A percentile compares a stretch with the other conserved stretches of the same genome.
These are phyloP conservation scores for Mylabris phalerata DNA, from an alignment of 1,140 invertebrate species.

Conservation along the genomic window DNA sequence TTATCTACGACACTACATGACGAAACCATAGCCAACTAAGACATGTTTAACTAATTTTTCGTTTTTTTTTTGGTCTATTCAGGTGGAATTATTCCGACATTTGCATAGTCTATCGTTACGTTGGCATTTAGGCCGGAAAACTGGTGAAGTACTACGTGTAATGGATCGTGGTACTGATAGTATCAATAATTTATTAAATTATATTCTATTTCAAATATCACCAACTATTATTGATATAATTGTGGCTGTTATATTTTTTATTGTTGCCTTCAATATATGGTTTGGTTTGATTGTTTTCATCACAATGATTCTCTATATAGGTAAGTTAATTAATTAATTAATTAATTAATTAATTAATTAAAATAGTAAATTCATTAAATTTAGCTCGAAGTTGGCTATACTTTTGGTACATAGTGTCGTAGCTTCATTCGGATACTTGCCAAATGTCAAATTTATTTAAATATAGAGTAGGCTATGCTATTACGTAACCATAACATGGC, in stretches of 20 bases:
- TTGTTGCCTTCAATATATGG: conserved; percentile 81
- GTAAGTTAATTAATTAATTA: conserved; percentile 52
- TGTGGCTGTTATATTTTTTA: conserved; percentile 87
- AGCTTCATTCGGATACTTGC: no score
- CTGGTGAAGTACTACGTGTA: conserved; percentile 87
- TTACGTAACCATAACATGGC: background rate
- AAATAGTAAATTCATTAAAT: no score
- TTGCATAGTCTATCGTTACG: conserved; percentile 76
- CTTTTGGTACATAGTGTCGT: no score
- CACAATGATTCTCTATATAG: conserved; percentile 88
- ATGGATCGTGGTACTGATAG: conserved; percentile 95
- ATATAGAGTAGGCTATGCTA: background rate
- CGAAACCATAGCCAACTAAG: no score
- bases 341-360: background rate
- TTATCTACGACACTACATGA: conserved; percentile 1
- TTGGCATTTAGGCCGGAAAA: conserved; percentile 91
- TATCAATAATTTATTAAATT: conserved; percentile 87
- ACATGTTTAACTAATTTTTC: no score
- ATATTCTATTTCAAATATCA: conserved; percentile 78
- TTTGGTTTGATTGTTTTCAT: conserved; percentile 90
- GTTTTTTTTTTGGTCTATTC: conserved; percentile 25
- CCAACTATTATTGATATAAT: conserved; percentile 91
- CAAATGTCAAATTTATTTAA: background rate
- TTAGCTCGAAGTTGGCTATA: no score
- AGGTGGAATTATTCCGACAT: conserved; percentile 75